These are phyloP conservation scores for Nanorana parkeri DNA, from an alignment of 2,113 vertebrate genomes.

Conservation along the genomic window DNA sequence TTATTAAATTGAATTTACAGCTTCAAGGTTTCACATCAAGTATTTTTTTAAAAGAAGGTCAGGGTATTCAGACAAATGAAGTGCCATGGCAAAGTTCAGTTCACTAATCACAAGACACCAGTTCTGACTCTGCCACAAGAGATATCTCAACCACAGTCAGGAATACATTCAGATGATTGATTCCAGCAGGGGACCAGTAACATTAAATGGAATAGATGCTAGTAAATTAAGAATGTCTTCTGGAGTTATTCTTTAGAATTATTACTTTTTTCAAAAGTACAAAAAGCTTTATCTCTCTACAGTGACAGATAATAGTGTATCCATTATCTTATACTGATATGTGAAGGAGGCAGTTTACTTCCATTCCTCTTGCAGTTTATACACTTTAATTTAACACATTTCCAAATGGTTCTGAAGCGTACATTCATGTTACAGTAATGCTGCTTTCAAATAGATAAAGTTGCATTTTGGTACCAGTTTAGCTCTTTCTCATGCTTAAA, in stretches of 20 bases:
- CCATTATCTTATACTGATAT: no score
- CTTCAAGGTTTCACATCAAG: conserved; percentile 24
- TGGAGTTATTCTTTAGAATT: background rate
- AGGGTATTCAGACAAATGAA: conserved; percentile 10
- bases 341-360: no score
- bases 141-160: background rate
- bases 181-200: background rate
- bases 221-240: conserved; percentile 2
- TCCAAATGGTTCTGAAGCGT: no score
- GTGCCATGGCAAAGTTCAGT: background rate
- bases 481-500: no score
- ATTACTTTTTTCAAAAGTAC: background rate
- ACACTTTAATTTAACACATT: no score
- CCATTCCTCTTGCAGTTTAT: no score
- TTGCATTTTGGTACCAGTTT: no score
- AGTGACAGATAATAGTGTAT: background rate
- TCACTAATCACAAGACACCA: conserved; percentile 1
- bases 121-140: background rate
- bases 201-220: background rate
- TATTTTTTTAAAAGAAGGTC: conserved; percentile 34
- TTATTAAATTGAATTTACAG: conserved; percentile 33
- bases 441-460: no score
- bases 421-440: no score
- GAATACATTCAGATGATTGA: conserved; percentile 1
- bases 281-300: background rate